Evolutionary conservation across 2,113 vertebrate genomes (phyloP), one percentile per base, ranked within the genome.

Genomic region (Centrocercus urophasianus): DNA sequence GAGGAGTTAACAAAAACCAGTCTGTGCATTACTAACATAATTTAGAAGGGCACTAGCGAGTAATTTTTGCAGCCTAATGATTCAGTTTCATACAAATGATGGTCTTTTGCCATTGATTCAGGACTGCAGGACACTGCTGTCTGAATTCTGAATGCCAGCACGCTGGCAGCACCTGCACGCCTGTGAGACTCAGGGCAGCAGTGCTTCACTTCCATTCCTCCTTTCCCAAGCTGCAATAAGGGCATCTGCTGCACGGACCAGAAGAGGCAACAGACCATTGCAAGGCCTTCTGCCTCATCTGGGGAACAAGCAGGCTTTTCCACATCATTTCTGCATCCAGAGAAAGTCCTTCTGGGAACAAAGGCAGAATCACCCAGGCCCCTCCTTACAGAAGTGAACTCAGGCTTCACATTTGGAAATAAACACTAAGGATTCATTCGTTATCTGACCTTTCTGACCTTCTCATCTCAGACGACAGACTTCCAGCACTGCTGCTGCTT

Each of bases 261-360:
- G 20, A 34, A 20, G 54, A 30, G 38, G 60, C 13, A 8, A n/a
- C 36, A 8, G 47, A 61, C 8, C 54, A 22, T 32, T 42, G 15
- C 69, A 63, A 86, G 66, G 28, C 21, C 57, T 2, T 15, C 28
- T 12, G 52, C 32, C 59, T 50, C 11, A 10, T 16, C 7, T 13
- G 10, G 24, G 17, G 24, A 25, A 14, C 54, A 64, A 48, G 38
- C 19, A 36, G 20, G 10, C 30, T 56, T 40, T 42, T 11, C 42
- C 16, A 43, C 42, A 43, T 43, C 4, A 4, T 4, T 12, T 21
- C 40, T 27, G 13, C 1, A 3, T 6, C 4, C 24, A 0, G 4
- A 56, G 34, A 27, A 45, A 79, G 32, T 7, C 76, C 32, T 36
- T 5, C 21, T 7, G 43, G 30, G 45, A 73, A 18, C 45, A 45